phyloP scores from a whole-genome alignment of 1,140 invertebrate species.

The Heliconius eleuchia region DNA sequence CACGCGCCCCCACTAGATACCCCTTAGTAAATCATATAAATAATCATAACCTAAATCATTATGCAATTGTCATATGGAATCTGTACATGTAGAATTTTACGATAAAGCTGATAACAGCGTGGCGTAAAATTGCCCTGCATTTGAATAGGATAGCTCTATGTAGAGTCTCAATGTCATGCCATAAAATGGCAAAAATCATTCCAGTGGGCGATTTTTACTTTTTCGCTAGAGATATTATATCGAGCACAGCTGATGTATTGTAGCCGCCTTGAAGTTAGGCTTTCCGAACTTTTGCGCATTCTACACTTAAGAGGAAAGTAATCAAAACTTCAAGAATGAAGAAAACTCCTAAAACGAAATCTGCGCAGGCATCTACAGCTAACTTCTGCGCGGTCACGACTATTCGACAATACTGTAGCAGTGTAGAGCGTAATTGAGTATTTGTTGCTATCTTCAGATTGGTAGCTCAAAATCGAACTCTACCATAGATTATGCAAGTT shows the following conservation, averaged over 20 bases:
- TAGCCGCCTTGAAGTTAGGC: too few species aligned
- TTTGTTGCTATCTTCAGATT: slow-evolving; percentile 24
- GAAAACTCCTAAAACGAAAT: too few species aligned
- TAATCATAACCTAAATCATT: neutral
- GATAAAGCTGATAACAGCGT: neutral
- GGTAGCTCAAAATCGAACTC: slow-evolving; percentile 36
- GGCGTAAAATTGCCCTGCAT: neutral
- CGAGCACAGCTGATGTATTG: too few species aligned
- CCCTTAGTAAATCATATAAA: neutral
- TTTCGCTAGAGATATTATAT: too few species aligned
- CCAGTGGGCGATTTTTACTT: slow-evolving; percentile 1
- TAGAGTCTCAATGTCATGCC: neutral
- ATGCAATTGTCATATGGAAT: neutral
- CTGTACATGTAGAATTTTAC: neutral
- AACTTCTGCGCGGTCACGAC: neutral
- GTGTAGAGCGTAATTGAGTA: slow-evolving; percentile 18
- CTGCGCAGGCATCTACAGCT: too few species aligned
- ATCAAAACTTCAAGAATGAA: too few species aligned
- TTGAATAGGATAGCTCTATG: slow-evolving; percentile 7
- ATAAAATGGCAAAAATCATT: neutral
- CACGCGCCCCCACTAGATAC: too few species aligned
- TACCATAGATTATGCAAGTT: slow-evolving; percentile 38
- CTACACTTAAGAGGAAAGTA: too few species aligned
- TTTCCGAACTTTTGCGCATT: too few species aligned
- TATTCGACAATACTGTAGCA: too few species aligned